Base-by-base conservation (phyloP, 1,140 invertebrate genomes). In the Micrasema longulum region DNA sequence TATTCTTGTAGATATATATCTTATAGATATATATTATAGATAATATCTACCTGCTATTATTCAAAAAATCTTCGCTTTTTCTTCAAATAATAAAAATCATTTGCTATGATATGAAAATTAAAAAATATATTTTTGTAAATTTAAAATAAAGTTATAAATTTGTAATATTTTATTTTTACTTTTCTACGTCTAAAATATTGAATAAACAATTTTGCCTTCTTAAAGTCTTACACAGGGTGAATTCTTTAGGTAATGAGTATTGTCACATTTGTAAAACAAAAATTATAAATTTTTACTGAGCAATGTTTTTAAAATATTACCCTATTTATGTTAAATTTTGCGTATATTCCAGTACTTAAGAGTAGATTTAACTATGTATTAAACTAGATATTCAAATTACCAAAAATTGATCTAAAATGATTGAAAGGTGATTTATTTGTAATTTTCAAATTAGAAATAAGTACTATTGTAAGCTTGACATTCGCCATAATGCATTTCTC, bases 381-480 rank as follows among this genome's bases (percentile, higher is more conserved):
- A 38, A 14, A 41, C 20, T 38, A 14, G 41, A 38, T 12, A 41
- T 38, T 60, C 31, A 60, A 60, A 60, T 60, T 60, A 60, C 55
- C 55, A 60, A 60, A 60, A 48, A 60, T 41, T 22, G 31, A 60
- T 60, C 55, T 41, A 9, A 20, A 60, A 60, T 7, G 55, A 38
- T 60, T 60, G 20, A 38, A 60, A 43, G 55, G 55, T 60, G 55
- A 60, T 60, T 60, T 38, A 12, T 22, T 12, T 10, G 10, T 20
- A 38, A 43, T 22, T 12, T 18, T 38, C 7, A 60, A 38, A 60
- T 2, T 22, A 22, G 22, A 12, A 20, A 35, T 23, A 48, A 7
- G 26, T 9, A 7, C 5, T 60, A 41, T 16, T 23, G 7, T 60
- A 60, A 41, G 14, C 55, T 60, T 43, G 41, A 14, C 41, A 60